phyloP scores from a whole-genome alignment of 2,797 vertebrate genomes.

The Urosaurus nigricauda region DNA sequence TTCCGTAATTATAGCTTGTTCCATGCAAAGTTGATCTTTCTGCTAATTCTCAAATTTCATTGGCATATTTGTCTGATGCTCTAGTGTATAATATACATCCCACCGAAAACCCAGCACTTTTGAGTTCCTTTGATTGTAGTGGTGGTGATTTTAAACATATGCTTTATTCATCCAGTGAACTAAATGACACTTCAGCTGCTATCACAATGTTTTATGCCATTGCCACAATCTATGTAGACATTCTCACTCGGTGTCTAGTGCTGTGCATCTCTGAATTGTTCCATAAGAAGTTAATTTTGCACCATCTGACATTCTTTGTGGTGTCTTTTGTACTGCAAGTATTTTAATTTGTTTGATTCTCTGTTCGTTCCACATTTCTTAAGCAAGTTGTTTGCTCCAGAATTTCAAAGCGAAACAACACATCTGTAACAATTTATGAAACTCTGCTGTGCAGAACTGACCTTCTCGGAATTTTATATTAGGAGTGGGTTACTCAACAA shows the following conservation, averaged over 20 bases:
- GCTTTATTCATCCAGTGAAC: neutral
- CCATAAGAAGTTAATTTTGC: constrained; percentile 51
- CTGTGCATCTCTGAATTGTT: neutral
- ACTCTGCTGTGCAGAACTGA: constrained; percentile 62
- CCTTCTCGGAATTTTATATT: constrained; percentile 53
- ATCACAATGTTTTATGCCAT: neutral
- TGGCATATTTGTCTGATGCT: neutral
- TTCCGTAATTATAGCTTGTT: no score
- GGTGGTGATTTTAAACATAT: neutral
- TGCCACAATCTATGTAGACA: neutral
- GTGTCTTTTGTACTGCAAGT: constrained; percentile 34
- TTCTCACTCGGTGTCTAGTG: neutral
- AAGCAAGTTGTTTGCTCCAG: constrained; percentile 67
- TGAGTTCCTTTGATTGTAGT: neutral
- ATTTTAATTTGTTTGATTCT: constrained; percentile 60
- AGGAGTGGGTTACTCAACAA: constrained; percentile 26
- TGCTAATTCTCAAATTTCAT: neutral
- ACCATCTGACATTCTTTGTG: constrained; percentile 43
- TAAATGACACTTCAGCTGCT: neutral
- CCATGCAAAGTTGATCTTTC: neutral
- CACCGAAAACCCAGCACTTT: neutral
- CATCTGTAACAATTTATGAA: constrained; percentile 71
- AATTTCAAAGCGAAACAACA: constrained; percentile 52
- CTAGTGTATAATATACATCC: neutral
- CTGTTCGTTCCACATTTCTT: constrained; percentile 61